Percentiles rank a stretch among this genome's conserved stretches.
phyloP scores from a whole-genome alignment of 2,888 invertebrate species.

The Hypomecis punctinalis region DNA sequence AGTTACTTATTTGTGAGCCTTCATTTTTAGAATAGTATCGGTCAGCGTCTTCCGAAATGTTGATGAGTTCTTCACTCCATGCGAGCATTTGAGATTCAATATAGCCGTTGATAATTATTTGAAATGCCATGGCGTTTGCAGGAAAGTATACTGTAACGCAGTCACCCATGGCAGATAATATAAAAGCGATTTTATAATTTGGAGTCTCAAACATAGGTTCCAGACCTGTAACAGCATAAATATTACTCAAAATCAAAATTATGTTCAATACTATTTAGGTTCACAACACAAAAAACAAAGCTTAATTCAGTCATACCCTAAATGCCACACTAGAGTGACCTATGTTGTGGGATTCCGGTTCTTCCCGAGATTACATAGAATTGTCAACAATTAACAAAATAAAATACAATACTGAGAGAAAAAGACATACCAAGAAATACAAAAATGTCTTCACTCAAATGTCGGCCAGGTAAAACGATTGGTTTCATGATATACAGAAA shows the following conservation, averaged over 20 bases:
- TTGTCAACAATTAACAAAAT: too few species aligned
- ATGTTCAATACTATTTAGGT: too few species aligned
- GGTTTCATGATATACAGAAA: not conserved
- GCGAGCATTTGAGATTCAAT: slow-evolving; percentile 61
- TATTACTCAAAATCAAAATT: not conserved
- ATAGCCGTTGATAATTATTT: slow-evolving; percentile 57
- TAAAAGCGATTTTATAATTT: slow-evolving; percentile 50
- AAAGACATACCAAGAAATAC: not conserved
- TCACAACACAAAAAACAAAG: too few species aligned
- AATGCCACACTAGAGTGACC: too few species aligned
- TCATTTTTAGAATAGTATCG: not conserved
- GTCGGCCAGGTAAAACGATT: slow-evolving; percentile 43
- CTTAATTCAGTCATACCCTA: too few species aligned
- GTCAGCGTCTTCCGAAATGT: not conserved
- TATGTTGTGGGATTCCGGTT: too few species aligned
- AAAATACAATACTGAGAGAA: too few species aligned
- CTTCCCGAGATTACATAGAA: too few species aligned
- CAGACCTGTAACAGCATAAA: slow-evolving; percentile 28
- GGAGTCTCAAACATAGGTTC: slow-evolving; percentile 61
- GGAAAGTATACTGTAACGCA: slow-evolving; percentile 1
- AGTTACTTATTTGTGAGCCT: too few species aligned
- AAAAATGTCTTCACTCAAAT: not conserved
- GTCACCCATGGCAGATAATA: not conserved
- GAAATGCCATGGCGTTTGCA: slow-evolving; percentile 38
- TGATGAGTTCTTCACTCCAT: slow-evolving; percentile 3